phyloP scores from a whole-genome alignment of 2,888 invertebrate genomes.

The Psylliodes chrysocephalus region DNA sequence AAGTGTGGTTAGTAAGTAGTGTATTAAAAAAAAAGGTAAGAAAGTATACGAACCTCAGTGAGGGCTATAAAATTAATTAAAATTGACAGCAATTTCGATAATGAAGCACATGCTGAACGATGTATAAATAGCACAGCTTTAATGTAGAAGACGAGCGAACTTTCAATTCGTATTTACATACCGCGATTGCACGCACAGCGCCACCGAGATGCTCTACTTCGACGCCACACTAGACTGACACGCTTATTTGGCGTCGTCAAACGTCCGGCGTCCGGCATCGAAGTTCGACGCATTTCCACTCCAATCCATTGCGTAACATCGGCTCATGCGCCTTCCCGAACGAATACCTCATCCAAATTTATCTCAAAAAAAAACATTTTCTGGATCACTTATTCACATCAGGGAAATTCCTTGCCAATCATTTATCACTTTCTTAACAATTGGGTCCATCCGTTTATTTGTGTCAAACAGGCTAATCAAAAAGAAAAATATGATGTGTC shows the following conservation, averaged over 20 bases:
- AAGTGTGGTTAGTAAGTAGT: too few relatives aligned
- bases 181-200: background rate
- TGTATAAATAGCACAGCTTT: background rate
- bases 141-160: background rate
- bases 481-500: too few relatives aligned
- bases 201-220: slow-evolving; percentile 23
- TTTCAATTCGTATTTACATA: background rate
- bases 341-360: slow-evolving; percentile 8
- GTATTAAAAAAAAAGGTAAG: background rate
- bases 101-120: background rate
- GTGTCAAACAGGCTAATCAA: too few relatives aligned
- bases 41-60: slow-evolving; percentile 11
- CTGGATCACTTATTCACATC: background rate
- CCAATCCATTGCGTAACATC: slow-evolving; percentile 39
- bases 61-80: slow-evolving; percentile 2
- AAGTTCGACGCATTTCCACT: slow-evolving; percentile 30
- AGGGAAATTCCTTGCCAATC: background rate
- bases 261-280: slow-evolving; percentile 23
- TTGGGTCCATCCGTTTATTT: too few relatives aligned
- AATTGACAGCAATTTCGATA: background rate
- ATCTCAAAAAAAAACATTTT: slow-evolving; percentile 6
- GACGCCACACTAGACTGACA: slow-evolving; percentile 42
- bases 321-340: slow-evolving; percentile 34
- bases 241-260: slow-evolving; percentile 42
- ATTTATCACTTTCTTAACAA: too few relatives aligned